Evolutionary conservation across 1,140 invertebrate species (phyloP).

Genomic region (Dinothrombium tinctorium): DNA sequence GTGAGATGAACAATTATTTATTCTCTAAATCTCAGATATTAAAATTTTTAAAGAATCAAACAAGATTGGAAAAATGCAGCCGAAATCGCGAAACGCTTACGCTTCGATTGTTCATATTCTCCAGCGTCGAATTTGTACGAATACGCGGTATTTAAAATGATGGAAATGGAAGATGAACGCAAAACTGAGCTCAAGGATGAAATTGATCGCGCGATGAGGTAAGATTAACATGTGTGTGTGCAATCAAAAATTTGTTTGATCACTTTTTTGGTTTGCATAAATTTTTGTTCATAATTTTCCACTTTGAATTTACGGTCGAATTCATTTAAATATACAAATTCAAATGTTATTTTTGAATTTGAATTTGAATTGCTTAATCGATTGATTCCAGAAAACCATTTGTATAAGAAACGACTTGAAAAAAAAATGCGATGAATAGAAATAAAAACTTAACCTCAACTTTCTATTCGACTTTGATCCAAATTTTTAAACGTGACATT

Average conservation of each 20-base stretch:
- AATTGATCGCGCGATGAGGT: conserved; percentile 30
- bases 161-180: conserved; percentile 18
- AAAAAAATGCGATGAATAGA: no score
- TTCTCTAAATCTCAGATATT: not conserved
- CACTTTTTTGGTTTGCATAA: no score
- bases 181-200: conserved; percentile 23
- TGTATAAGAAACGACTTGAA: no score
- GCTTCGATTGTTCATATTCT: conserved; percentile 65
- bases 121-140: conserved; percentile 71
- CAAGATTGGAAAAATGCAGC: conserved; percentile 41
- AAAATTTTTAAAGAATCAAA: conserved; percentile 20
- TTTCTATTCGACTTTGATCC: no score
- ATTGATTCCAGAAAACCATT: no score
- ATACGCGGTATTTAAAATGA: conserved; percentile 51
- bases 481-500: no score
- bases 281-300: no score
- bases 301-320: no score
- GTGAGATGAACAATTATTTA: conserved; percentile 26
- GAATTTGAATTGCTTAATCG: no score
- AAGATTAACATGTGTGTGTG: conserved; percentile 4
- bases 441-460: no score
- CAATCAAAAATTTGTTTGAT: not conserved
- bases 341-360: no score
- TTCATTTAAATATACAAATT: no score
- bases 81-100: conserved; percentile 40